Conservation (phyloP, 2,888 invertebrate species). For the Dynastes grantii region DNA sequence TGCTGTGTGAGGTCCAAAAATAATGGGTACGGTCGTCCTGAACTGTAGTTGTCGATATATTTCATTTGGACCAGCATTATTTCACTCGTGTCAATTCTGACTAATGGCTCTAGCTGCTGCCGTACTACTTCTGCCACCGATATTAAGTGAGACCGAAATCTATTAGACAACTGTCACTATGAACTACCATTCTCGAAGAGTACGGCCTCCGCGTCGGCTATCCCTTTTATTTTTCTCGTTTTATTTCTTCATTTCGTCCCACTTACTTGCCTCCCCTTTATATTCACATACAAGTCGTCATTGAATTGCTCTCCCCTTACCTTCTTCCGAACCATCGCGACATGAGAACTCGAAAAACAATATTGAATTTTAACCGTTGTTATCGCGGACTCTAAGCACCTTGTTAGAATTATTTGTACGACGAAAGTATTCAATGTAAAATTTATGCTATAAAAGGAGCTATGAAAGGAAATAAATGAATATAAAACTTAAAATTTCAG, state of each 20-base stretch:
- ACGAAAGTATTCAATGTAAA: neutral
- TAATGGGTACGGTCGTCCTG: constrained; percentile 61
- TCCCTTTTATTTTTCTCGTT: constrained; percentile 52
- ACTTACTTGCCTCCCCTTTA: constrained; percentile 9
- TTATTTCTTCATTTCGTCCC: constrained; percentile 29
- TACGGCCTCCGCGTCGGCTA: constrained; percentile 35
- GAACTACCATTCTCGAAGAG: constrained; percentile 49
- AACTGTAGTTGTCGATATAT: constrained; percentile 66
- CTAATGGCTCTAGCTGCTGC: constrained; percentile 66
- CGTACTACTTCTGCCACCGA: constrained; percentile 61
- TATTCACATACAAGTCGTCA: neutral
- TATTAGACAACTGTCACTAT: constrained; percentile 66
- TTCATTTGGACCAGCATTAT: constrained; percentile 66
- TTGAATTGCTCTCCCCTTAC: constrained; percentile 6
- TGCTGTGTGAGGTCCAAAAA: constrained; percentile 57
- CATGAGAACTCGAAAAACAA: neutral
- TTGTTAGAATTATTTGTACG: neutral
- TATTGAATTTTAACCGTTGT: neutral
- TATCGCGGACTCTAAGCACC: neutral
- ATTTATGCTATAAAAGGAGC: neutral
- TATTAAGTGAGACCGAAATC: constrained; percentile 67
- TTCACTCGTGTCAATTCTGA: constrained; percentile 67
- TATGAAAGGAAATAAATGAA: too few species aligned
- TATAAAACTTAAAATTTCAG: too few species aligned
- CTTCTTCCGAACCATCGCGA: neutral